A percentile compares a stretch with the other conserved stretches of the same genome.
These are phyloP conservation scores for Plemyria rubiginata DNA, from an alignment of 2,888 invertebrate species.

Conservation along the genomic window DNA sequence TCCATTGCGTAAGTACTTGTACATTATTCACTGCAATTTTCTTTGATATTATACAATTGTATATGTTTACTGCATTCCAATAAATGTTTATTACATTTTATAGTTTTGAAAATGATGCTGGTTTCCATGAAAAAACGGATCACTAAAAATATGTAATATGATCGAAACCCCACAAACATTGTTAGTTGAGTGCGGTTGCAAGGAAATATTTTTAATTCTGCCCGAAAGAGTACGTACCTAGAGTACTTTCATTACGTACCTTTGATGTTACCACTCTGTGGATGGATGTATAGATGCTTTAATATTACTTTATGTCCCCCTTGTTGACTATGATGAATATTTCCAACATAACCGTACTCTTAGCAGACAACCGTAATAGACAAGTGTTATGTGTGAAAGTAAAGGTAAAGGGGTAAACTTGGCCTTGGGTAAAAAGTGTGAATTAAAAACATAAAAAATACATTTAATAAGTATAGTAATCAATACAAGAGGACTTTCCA, in stretches of 20 bases:
- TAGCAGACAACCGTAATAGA: neutral
- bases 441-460: too few relatives aligned
- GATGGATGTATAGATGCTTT: conserved; percentile 44
- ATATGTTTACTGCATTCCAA: too few relatives aligned
- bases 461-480: too few relatives aligned
- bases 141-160: conserved; percentile 25
- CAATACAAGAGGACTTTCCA: too few relatives aligned
- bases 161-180: conserved; percentile 35
- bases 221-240: conserved; percentile 40
- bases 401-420: too few relatives aligned
- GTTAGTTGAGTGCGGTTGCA: conserved; percentile 48
- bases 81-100: too few relatives aligned
- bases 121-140: conserved; percentile 5
- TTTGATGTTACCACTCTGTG: conserved; percentile 58
- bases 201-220: conserved; percentile 72
- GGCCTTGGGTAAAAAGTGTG: too few relatives aligned
- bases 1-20: too few relatives aligned
- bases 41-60: too few relatives aligned
- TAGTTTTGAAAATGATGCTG: too few relatives aligned
- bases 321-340: conserved; percentile 23
- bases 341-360: neutral
- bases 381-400: neutral
- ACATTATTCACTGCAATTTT: too few relatives aligned
- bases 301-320: conserved; percentile 42
- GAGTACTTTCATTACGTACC: conserved; percentile 63